Conservation (phyloP, 2,797 vertebrate species). For the Apodemus agrarius region DNA sequence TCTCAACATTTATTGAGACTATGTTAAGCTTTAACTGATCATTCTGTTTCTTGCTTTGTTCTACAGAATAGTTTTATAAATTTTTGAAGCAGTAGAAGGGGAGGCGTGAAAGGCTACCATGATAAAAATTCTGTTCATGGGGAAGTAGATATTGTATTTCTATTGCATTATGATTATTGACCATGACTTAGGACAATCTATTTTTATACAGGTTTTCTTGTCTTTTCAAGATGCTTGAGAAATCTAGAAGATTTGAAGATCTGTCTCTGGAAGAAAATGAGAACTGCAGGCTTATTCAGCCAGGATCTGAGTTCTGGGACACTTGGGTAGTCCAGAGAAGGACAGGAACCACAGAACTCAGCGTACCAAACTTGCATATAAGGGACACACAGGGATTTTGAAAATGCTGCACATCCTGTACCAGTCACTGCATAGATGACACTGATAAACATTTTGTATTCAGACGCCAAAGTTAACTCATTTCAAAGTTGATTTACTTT, state of each 20-base stretch:
- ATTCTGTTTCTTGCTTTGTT: slow-evolving; percentile 40
- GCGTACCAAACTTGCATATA: slow-evolving; percentile 84
- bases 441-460: slow-evolving; percentile 83
- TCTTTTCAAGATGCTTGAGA: slow-evolving; percentile 87
- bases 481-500: slow-evolving; percentile 85
- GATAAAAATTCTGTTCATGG: neutral
- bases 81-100: slow-evolving; percentile 16
- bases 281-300: slow-evolving; percentile 78
- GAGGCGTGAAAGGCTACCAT: neutral
- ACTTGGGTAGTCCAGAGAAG: slow-evolving; percentile 74
- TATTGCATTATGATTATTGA: neutral
- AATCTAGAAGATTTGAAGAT: slow-evolving; percentile 81
- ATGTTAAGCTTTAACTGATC: slow-evolving; percentile 21
- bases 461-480: slow-evolving; percentile 89
- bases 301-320: slow-evolving; percentile 82
- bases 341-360: slow-evolving; percentile 80
- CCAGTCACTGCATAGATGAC: slow-evolving; percentile 85
- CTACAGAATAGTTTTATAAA: neutral
- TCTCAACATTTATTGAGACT: neutral
- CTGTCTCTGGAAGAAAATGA: slow-evolving; percentile 78
- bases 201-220: slow-evolving; percentile 82
- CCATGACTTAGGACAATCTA: slow-evolving; percentile 52
- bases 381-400: slow-evolving; percentile 88
- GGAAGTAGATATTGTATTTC: neutral
- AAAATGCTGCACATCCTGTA: slow-evolving; percentile 89